Percentiles rank a stretch among this genome's conserved stretches.
Conservation (phyloP, 1,140 invertebrate genomes). For the Bombus vancouverensis region DNA sequence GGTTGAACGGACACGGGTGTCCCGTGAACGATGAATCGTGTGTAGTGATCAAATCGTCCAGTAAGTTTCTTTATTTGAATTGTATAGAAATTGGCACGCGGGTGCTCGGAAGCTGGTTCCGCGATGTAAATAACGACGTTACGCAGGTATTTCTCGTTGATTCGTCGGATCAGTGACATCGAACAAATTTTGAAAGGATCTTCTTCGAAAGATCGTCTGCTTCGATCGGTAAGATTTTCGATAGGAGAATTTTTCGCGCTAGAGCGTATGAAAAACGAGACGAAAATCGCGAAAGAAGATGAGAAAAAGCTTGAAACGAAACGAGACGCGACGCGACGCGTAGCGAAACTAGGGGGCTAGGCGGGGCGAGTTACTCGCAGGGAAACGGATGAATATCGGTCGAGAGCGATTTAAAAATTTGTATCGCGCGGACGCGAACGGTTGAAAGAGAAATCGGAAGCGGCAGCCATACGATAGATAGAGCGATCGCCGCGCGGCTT, state of each 20-base stretch:
- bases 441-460: not conserved
- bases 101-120: not conserved
- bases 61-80: not conserved
- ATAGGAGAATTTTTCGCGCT: not conserved
- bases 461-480: not conserved
- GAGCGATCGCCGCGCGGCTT: not conserved
- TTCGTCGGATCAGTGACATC: not conserved
- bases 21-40: slow-evolving; percentile 1
- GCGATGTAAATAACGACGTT: not conserved
- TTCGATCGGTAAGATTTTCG: slow-evolving; percentile 28
- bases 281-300: not conserved
- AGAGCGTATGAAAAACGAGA: not conserved
- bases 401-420: slow-evolving; percentile 2
- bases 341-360: not conserved
- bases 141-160: not conserved
- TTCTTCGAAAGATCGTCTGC: not conserved
- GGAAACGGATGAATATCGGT: slow-evolving; percentile 17
- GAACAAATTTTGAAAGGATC: not conserved
- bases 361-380: not conserved
- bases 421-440: not conserved
- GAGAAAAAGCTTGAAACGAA: not conserved
- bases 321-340: not conserved
- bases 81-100: not conserved
- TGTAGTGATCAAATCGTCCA: no score
- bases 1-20: not conserved